Percentiles rank a stretch among this genome's conserved stretches.
Conservation (phyloP, 2,888 invertebrate species). For the Drymonia ruficornis region DNA sequence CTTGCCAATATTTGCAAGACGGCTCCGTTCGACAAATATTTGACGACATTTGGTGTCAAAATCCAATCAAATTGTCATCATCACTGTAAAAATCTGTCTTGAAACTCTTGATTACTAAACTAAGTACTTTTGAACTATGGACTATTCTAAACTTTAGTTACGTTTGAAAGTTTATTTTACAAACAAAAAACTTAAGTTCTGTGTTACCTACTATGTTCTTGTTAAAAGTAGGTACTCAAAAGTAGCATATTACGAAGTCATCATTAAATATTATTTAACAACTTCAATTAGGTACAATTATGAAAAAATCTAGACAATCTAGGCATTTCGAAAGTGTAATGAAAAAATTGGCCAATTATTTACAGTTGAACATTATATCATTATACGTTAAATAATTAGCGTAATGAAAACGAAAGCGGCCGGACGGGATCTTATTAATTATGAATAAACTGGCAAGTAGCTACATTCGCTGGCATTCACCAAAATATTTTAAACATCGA, state of each 20-base stretch:
- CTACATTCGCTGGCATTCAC: conserved; percentile 2
- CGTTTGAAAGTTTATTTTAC: no score
- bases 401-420: conserved; percentile 4
- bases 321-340: conserved; percentile 5
- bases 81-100: neutral
- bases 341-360: neutral
- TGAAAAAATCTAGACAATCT: neutral
- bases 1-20: neutral
- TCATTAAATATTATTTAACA: neutral
- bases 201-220: no score
- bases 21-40: neutral
- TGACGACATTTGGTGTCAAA: neutral
- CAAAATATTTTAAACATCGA: neutral
- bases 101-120: no score
- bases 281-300: neutral
- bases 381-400: conserved; percentile 1
- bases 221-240: no score
- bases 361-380: neutral
- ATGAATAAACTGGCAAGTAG: neutral
- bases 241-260: neutral
- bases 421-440: conserved; percentile 2
- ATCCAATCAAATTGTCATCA: neutral
- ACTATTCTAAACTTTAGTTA: no score
- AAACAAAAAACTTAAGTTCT: no score
- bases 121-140: no score